Percentiles rank a stretch among this genome's conserved stretches.
phyloP scores from a whole-genome alignment of 2,888 invertebrate genomes.

The Phragmatobia fuliginosa region DNA sequence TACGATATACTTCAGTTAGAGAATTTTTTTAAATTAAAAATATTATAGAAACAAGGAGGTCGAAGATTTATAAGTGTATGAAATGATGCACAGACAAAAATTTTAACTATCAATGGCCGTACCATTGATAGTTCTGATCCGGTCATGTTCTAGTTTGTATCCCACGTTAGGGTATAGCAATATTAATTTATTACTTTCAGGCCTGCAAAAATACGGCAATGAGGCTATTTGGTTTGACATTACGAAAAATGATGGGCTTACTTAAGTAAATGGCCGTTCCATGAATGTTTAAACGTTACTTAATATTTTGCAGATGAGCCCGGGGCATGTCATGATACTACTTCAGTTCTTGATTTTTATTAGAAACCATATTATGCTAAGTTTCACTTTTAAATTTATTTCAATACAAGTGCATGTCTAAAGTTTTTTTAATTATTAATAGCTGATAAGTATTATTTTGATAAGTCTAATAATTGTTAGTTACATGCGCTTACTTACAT shows the following conservation, averaged over 20 bases:
- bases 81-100: neutral
- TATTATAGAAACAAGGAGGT: neutral
- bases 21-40: neutral
- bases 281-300: neutral
- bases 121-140: too few relatives aligned
- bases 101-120: neutral
- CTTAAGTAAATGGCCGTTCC: too few relatives aligned
- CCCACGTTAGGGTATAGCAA: too few relatives aligned
- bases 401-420: neutral
- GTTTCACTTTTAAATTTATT: too few relatives aligned
- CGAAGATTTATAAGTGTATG: neutral
- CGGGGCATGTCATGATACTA: neutral
- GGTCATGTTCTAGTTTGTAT: too few relatives aligned
- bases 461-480: neutral
- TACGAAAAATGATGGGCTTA: too few relatives aligned
- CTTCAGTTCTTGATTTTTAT: neutral
- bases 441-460: too few relatives aligned
- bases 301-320: neutral
- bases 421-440: too few relatives aligned
- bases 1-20: neutral
- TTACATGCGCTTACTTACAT: neutral
- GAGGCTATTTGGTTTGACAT: too few relatives aligned
- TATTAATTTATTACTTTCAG: neutral
- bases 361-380: neutral
- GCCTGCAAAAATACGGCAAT: too few relatives aligned